A percentile compares a stretch with the other conserved stretches of the same genome.
phyloP scores from a whole-genome alignment of 2,888 invertebrate species.

The Caenorhabditis imperialis region DNA sequence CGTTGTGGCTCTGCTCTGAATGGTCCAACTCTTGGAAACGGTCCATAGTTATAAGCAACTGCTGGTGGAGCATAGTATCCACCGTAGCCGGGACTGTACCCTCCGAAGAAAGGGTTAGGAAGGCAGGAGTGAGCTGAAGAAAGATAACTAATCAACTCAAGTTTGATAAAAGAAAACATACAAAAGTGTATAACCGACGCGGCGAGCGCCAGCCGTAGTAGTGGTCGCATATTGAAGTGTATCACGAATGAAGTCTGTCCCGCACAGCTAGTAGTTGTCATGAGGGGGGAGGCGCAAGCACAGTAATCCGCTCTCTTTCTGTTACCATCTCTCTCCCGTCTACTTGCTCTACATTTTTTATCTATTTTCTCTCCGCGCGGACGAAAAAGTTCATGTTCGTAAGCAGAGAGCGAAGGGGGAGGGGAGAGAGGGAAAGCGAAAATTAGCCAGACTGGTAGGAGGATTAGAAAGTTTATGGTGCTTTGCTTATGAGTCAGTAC shows the following conservation, averaged over 20 bases:
- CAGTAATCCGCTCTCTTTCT: slow-evolving; percentile 54
- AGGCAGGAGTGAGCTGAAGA: slow-evolving; percentile 48
- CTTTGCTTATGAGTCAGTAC: slow-evolving; percentile 21
- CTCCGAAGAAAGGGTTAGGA: slow-evolving; percentile 60
- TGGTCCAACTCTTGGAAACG: slow-evolving; percentile 62
- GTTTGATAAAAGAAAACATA: slow-evolving; percentile 3
- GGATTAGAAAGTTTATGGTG: slow-evolving; percentile 45
- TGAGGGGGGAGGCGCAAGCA: slow-evolving; percentile 54
- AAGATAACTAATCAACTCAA: background rate
- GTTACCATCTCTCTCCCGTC: slow-evolving; percentile 38
- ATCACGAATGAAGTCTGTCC: slow-evolving; percentile 49
- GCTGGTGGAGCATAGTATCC: slow-evolving; percentile 44
- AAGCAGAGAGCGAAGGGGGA: slow-evolving; percentile 10
- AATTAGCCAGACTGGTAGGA: slow-evolving; percentile 38
- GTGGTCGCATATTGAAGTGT: slow-evolving; percentile 36
- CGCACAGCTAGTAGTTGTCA: slow-evolving; percentile 46
- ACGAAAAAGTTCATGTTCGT: slow-evolving; percentile 26
- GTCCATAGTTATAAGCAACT: slow-evolving; percentile 32
- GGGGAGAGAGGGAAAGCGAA: slow-evolving; percentile 22
- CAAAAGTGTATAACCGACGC: slow-evolving; percentile 41
- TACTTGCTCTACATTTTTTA: slow-evolving; percentile 53
- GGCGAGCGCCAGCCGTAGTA: slow-evolving; percentile 29
- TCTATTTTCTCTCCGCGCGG: slow-evolving; percentile 16
- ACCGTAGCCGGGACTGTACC: slow-evolving; percentile 60
- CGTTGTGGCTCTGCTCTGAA: slow-evolving; percentile 63